Evolutionary conservation across 2,113 vertebrate genomes (phyloP).

Genomic region (Nibea albiflora): DNA sequence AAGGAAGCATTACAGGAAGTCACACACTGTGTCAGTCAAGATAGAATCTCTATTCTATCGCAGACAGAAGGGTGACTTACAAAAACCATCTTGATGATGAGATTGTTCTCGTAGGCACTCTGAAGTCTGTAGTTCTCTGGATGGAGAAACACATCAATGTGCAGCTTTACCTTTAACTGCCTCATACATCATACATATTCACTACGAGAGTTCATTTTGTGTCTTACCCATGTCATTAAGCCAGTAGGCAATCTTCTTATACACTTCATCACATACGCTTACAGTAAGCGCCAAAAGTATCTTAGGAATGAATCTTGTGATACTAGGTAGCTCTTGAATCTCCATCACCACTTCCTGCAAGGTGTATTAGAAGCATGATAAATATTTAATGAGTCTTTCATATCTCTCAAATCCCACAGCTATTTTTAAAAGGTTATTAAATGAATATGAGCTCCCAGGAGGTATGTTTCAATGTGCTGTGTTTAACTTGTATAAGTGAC

Average conservation of each 20-base stretch:
- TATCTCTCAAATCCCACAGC: conserved; percentile 25
- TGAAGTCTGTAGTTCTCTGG: conserved; percentile 97
- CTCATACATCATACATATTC: background rate
- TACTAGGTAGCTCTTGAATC: conserved; percentile 90
- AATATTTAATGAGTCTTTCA: conserved; percentile 43
- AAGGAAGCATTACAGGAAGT: conserved; percentile 8
- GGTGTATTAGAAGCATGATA: conserved; percentile 29
- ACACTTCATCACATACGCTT: conserved; percentile 92
- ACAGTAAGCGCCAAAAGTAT: conserved; percentile 93
- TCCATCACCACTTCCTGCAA: conserved; percentile 93
- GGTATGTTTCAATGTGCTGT: background rate
- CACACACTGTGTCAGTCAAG: background rate
- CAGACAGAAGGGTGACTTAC: conserved; percentile 82
- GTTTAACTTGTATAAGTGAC: conserved; percentile 7
- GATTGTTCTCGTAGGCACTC: conserved; percentile 97
- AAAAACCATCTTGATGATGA: conserved; percentile 98
- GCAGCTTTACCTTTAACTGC: background rate
- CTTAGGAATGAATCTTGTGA: conserved; percentile 93
- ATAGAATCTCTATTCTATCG: background rate
- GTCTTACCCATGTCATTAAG: conserved; percentile 95
- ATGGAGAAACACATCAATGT: background rate
- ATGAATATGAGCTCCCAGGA: background rate
- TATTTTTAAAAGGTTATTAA: conserved; percentile 33
- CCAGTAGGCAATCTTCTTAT: conserved; percentile 96
- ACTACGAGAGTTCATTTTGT: background rate